phyloP scores from a whole-genome alignment of 2,113 vertebrate species.

The Theristicus caerulescens region DNA sequence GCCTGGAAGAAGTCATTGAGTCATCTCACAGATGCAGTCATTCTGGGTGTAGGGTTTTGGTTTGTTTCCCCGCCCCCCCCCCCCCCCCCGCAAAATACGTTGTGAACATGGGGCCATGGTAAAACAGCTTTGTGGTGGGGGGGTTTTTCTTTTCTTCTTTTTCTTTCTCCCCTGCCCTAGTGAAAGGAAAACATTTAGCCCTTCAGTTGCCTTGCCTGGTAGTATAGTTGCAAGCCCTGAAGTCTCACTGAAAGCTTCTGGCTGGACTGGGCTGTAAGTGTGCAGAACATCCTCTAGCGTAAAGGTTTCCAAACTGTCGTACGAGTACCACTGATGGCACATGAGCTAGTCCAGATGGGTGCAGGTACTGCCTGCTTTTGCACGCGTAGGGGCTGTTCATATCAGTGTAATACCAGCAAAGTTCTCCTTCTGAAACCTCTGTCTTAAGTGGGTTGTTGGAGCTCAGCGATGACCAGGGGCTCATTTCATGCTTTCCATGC shows the following conservation, averaged over 20 bases:
- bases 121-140: background rate
- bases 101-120: background rate
- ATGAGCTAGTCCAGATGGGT: background rate
- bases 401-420: background rate
- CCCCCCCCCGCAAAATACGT: background rate
- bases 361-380: background rate
- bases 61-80: background rate
- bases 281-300: background rate
- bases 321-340: background rate
- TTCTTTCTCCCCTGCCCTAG: too few species aligned
- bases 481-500: background rate
- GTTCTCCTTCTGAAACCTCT: background rate
- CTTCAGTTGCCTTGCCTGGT: background rate
- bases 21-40: background rate
- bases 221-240: background rate
- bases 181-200: background rate
- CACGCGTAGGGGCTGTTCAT: background rate
- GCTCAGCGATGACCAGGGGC: fast-evolving
- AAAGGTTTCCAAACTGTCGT: background rate
- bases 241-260: background rate
- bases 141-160: background rate
- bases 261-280: background rate
- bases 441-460: background rate
- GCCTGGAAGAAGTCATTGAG: background rate
- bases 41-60: background rate